phyloP scores from a whole-genome alignment of 2,113 vertebrate genomes.

The Malaclemys terrapin region DNA sequence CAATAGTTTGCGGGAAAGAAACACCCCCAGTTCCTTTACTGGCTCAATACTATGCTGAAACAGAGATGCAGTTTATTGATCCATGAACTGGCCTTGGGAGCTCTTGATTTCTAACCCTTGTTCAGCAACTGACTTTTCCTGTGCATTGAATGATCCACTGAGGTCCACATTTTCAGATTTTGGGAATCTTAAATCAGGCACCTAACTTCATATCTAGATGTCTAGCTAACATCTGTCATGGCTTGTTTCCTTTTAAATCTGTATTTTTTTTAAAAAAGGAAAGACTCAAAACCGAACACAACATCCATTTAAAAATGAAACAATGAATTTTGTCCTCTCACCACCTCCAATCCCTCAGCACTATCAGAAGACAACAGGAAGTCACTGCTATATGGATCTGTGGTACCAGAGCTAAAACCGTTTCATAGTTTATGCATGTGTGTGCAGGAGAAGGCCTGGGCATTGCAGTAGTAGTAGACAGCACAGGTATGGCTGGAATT shows the following conservation, averaged over 20 bases:
- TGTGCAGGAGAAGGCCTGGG: background rate
- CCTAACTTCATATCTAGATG: background rate
- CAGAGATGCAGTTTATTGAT: accelerated
- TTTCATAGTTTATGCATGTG: background rate
- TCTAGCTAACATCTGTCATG: background rate
- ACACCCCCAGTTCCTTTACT: background rate
- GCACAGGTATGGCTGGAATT: background rate
- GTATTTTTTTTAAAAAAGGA: background rate
- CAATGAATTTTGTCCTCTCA: background rate
- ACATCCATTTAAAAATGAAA: background rate
- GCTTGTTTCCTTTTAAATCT: background rate
- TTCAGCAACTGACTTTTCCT: background rate
- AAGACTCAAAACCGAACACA: background rate
- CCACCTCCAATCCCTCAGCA: background rate
- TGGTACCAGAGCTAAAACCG: background rate
- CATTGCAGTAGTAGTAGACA: background rate
- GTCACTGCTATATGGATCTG: accelerated
- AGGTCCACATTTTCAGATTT: background rate
- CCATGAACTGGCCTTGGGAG: accelerated
- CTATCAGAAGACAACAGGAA: background rate
- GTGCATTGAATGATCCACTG: background rate
- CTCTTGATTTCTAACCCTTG: background rate
- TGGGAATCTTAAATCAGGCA: conserved; percentile 1
- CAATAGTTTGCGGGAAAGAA: background rate
- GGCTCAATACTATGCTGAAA: background rate